A percentile compares a stretch with the other conserved stretches of the same genome.
Evolutionary conservation across 2,113 vertebrate species (phyloP).

Genomic region (Sialia sialis): DNA sequence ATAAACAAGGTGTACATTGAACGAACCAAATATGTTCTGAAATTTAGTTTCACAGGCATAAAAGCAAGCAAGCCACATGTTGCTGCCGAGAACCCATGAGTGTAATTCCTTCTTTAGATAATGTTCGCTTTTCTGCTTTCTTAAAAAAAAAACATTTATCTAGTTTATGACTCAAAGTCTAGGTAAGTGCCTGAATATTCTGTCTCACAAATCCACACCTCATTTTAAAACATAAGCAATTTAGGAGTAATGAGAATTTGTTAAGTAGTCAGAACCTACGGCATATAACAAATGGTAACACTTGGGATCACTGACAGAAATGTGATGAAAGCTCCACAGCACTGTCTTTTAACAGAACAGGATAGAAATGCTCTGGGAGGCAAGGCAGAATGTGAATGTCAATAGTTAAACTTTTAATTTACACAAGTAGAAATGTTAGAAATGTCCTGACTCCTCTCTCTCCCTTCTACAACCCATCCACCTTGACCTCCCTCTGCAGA

Average conservation of each 20-base stretch:
- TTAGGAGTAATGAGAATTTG: slow-evolving; percentile 37
- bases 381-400: neutral
- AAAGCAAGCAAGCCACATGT: slow-evolving; percentile 1
- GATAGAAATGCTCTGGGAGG: neutral
- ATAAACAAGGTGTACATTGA: slow-evolving; percentile 46
- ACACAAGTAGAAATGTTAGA: neutral
- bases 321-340: neutral
- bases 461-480: neutral
- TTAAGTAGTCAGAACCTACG: neutral
- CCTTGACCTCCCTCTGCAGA: neutral
- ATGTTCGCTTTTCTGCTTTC: neutral
- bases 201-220: slow-evolving; percentile 24
- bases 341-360: neutral
- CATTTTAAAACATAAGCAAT: slow-evolving; percentile 38
- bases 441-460: neutral
- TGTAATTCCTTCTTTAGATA: slow-evolving; percentile 18
- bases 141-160: neutral
- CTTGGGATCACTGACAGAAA: neutral
- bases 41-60: slow-evolving; percentile 1
- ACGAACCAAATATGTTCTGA: slow-evolving; percentile 29
- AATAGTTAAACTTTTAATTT: neutral
- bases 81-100: neutral
- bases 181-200: slow-evolving; percentile 11
- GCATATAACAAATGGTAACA: neutral
- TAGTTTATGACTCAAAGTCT: slow-evolving; percentile 44